phyloP scores from a whole-genome alignment of 2,113 vertebrate genomes.

The Ochotona curzoniae region DNA sequence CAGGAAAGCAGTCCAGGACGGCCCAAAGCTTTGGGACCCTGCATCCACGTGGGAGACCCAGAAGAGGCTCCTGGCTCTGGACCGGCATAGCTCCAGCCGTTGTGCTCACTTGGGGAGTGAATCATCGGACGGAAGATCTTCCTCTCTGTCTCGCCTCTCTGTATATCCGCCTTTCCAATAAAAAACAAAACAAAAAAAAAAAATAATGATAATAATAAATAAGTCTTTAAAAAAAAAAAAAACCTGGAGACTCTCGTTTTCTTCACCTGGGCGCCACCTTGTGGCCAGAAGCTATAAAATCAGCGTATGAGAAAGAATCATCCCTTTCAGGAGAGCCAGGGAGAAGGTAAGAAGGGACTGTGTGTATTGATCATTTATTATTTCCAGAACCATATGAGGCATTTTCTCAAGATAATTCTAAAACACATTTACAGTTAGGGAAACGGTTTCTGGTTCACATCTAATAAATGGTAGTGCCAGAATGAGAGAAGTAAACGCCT shows the following conservation, averaged over 20 bases:
- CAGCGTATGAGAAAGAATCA: neutral
- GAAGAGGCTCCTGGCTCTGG: too few relatives aligned
- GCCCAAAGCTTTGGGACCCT: too few relatives aligned
- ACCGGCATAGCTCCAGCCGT: too few relatives aligned
- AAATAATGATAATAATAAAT: too few relatives aligned
- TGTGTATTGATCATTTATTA: neutral
- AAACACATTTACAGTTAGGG: neutral
- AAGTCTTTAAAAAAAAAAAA: neutral
- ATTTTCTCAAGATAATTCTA: neutral
- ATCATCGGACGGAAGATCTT: too few relatives aligned
- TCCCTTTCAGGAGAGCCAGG: neutral
- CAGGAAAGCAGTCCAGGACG: too few relatives aligned
- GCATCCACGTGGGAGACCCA: too few relatives aligned
- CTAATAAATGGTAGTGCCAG: neutral
- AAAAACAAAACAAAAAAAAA: neutral
- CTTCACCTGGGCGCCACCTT: slow-evolving; percentile 9
- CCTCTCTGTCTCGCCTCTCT: too few relatives aligned
- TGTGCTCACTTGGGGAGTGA: too few relatives aligned
- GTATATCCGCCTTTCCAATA: too few relatives aligned
- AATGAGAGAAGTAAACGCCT: neutral
- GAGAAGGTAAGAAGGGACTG: neutral
- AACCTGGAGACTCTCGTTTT: neutral
- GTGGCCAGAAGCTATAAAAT: neutral
- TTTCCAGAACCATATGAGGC: neutral
- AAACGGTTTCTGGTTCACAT: neutral